Evolutionary conservation across 1,140 invertebrate species (phyloP).

Genomic region (Gyrodactylus salaris): DNA sequence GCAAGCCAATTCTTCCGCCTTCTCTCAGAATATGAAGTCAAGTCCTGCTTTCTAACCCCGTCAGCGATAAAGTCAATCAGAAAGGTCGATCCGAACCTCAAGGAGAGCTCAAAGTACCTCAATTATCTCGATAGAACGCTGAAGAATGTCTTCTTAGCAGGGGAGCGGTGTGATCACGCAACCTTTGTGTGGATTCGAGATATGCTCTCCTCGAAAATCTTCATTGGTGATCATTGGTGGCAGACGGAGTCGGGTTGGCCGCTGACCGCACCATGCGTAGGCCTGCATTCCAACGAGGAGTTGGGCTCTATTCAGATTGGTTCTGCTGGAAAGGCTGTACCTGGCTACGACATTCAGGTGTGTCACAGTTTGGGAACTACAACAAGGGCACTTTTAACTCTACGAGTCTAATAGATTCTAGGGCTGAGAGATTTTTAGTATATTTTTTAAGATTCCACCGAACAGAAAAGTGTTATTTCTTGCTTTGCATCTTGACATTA

Average conservation of each 20-base stretch:
- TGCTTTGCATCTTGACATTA: no score
- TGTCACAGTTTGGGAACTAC: no score
- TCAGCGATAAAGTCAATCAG: slow-evolving; percentile 50
- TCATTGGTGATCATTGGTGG: slow-evolving; percentile 74
- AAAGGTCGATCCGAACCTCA: slow-evolving; percentile 17
- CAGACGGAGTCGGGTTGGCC: slow-evolving; percentile 67
- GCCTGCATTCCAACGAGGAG: slow-evolving; percentile 28
- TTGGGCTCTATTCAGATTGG: slow-evolving; percentile 27
- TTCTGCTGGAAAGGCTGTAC: slow-evolving; percentile 36
- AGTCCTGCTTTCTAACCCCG: slow-evolving; percentile 48
- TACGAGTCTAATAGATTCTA: no score
- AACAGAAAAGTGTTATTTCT: no score
- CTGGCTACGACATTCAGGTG: slow-evolving; percentile 41
- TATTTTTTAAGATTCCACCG: no score
- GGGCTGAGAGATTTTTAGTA: no score
- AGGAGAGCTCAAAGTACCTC: slow-evolving; percentile 20
- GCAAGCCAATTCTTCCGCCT: slow-evolving; percentile 58
- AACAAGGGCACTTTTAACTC: no score
- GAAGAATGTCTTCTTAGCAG: slow-evolving; percentile 9
- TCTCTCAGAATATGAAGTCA: slow-evolving; percentile 46
- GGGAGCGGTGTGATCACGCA: slow-evolving; percentile 57
- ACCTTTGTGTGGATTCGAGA: slow-evolving; percentile 48
- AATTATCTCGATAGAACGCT: slow-evolving; percentile 3
- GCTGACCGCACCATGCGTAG: slow-evolving; percentile 44
- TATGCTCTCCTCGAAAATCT: slow-evolving; percentile 32